A percentile compares a stretch with the other conserved stretches of the same genome.
These are phyloP conservation scores for Brachypteracias leptosomus DNA, from an alignment of 2,113 vertebrate species.

Conservation along the genomic window DNA sequence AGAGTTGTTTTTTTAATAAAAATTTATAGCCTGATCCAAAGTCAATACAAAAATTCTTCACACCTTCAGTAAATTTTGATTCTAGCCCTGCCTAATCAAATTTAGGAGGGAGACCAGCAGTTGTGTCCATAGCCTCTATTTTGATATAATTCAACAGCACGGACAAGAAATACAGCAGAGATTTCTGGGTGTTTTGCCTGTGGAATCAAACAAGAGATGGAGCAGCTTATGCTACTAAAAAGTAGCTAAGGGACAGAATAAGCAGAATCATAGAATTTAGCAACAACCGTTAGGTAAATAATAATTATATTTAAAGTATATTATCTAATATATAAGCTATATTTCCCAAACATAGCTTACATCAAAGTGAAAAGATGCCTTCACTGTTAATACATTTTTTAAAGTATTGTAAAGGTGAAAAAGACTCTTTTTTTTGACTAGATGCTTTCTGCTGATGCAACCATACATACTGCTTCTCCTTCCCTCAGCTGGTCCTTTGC, in stretches of 20 bases:
- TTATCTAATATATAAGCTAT: not conserved
- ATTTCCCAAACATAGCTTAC: not conserved
- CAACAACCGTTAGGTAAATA: not conserved
- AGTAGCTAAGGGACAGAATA: not conserved
- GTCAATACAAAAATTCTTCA: not conserved
- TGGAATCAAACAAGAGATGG: not conserved
- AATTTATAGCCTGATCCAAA: slow-evolving; percentile 1
- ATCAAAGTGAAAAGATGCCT: not conserved
- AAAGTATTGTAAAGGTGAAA: not conserved
- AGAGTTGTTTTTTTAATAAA: not conserved
- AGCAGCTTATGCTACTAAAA: not conserved
- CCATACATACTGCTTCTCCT: not conserved
- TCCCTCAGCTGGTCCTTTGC: not conserved
- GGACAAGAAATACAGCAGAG: not conserved
- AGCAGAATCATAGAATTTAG: not conserved
- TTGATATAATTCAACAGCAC: not conserved
- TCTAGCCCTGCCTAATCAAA: not conserved
- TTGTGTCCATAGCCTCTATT: not conserved
- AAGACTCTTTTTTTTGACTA: not conserved
- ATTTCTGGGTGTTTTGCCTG: not conserved
- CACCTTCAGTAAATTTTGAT: not conserved
- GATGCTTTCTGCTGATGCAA: not conserved
- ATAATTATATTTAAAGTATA: not conserved
- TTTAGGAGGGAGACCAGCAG: not conserved
- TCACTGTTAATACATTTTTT: not conserved